Conservation (phyloP, 2,888 invertebrate species). For the Oasisia sp. region DNA sequence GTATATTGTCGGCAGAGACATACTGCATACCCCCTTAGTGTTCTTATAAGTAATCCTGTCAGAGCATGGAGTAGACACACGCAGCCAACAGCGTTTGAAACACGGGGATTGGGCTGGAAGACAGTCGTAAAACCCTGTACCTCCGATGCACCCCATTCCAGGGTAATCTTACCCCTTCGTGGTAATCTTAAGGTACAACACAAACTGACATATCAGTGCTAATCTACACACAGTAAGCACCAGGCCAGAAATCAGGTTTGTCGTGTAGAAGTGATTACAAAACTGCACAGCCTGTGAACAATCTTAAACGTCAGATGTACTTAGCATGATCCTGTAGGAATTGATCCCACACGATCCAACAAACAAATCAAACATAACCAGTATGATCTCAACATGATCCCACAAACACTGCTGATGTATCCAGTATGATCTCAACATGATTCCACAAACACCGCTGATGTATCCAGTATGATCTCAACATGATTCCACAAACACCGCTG, state of each 20-base stretch:
- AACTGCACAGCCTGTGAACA: background rate
- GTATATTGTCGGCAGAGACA: background rate
- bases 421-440: no score
- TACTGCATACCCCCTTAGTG: background rate
- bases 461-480: no score
- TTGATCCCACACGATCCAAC: no score
- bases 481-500: no score
- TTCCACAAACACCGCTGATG: no score
- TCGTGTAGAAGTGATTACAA: background rate
- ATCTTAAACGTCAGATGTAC: background rate
- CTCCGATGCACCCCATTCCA: background rate
- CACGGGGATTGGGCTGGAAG: background rate
- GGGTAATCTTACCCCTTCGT: background rate
- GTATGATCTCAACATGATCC: no score
- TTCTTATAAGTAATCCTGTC: background rate
- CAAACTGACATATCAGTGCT: background rate
- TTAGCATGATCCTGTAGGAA: no score
- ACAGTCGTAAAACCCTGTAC: background rate
- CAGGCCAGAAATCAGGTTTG: background rate
- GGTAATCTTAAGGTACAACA: background rate
- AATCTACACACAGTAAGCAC: background rate
- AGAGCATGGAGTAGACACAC: background rate
- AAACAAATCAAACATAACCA: no score
- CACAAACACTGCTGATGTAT: no score
- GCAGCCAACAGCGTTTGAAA: background rate